These are phyloP conservation scores for Percopsis omiscomaycus DNA, from an alignment of 2,797 vertebrate genomes.

Conservation along the genomic window DNA sequence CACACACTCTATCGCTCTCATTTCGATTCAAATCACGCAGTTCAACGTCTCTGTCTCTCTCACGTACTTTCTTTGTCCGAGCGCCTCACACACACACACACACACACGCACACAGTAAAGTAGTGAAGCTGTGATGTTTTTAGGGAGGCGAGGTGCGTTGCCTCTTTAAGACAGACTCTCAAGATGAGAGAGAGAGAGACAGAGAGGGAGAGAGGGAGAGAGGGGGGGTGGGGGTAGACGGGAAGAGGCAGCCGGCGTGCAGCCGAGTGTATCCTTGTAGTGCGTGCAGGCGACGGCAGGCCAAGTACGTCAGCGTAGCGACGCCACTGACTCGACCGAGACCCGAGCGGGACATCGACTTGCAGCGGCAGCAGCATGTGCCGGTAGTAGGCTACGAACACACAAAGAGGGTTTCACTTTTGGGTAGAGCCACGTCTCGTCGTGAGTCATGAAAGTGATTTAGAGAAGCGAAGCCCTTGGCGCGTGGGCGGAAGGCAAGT, in stretches of 20 bases:
- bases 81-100: no score
- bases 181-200: not conserved
- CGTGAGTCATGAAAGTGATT: constrained; percentile 67
- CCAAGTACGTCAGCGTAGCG: not conserved
- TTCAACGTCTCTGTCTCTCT: no score
- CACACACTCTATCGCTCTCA: no score
- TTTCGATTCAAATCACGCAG: no score
- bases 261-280: constrained; percentile 63
- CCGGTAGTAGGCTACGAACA: constrained; percentile 7
- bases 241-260: constrained; percentile 49
- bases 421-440: not conserved
- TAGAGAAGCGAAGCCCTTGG: constrained; percentile 59
- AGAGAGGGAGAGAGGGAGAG: constrained; percentile 16
- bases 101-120: no score
- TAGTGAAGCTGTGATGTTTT: constrained; percentile 20
- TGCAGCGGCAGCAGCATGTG: no score
- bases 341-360: no score
- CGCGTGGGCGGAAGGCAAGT: constrained; percentile 38
- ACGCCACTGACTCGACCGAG: constrained; percentile 29
- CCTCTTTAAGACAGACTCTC: constrained; percentile 54
- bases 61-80: not conserved
- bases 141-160: constrained; percentile 19
- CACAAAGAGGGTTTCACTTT: no score
- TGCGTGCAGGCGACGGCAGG: constrained; percentile 39
- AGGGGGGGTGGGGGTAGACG: constrained; percentile 33